These are phyloP conservation scores for Rachycentron canadum DNA, from an alignment of 2,797 vertebrate genomes.

Conservation along the genomic window DNA sequence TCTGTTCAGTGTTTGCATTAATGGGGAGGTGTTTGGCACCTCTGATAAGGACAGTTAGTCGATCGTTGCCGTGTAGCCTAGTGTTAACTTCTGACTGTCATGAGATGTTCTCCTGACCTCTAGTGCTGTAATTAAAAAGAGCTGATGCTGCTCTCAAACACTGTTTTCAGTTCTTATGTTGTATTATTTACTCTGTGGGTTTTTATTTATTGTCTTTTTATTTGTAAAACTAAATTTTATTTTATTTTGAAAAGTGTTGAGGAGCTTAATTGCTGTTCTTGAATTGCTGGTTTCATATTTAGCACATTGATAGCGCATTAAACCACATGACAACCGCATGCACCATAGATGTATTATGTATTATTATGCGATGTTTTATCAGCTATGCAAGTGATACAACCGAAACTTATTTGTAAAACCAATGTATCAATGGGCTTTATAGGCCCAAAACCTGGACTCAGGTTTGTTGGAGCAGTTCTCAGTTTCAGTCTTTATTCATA, in stretches of 20 bases:
- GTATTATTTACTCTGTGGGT: neutral
- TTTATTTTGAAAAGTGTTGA: neutral
- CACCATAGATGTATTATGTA: too few relatives aligned
- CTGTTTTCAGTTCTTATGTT: neutral
- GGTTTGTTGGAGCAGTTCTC: constrained; percentile 70
- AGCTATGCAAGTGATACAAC: too few relatives aligned
- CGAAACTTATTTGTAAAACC: constrained; percentile 7
- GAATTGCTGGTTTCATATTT: neutral
- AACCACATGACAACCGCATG: constrained; percentile 5
- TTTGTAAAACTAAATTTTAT: neutral
- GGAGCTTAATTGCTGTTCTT: neutral
- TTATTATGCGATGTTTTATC: too few relatives aligned
- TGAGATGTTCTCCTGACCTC: constrained; percentile 50
- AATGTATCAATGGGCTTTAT: neutral
- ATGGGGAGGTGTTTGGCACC: constrained; percentile 82
- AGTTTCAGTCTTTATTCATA: constrained; percentile 42
- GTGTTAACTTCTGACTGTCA: constrained; percentile 50
- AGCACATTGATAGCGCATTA: neutral
- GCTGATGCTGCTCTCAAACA: neutral
- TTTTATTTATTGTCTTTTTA: neutral
- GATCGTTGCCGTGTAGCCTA: constrained; percentile 59
- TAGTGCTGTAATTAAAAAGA: constrained; percentile 40
- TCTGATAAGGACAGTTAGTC: constrained; percentile 83
- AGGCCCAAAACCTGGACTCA: neutral
- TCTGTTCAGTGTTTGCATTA: constrained; percentile 78